phyloP scores from a whole-genome alignment of 2,888 invertebrate species.

The Drosophila nigricruria region DNA sequence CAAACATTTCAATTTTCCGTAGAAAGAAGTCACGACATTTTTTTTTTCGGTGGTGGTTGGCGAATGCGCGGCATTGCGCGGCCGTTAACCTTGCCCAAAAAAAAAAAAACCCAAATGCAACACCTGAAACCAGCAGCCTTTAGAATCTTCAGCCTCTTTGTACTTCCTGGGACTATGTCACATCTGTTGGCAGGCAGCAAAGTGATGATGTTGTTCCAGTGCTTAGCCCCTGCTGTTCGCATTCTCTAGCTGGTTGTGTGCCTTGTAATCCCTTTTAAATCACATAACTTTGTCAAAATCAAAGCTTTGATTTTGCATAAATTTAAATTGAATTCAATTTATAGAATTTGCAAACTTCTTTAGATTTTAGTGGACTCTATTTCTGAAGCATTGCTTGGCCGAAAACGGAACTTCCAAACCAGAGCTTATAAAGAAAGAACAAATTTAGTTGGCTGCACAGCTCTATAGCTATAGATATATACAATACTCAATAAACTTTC shows the following conservation, averaged over 20 bases:
- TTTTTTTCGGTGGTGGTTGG: slow-evolving; percentile 27
- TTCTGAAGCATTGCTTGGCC: too few relatives aligned
- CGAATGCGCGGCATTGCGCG: slow-evolving; percentile 1
- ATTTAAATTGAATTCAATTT: too few relatives aligned
- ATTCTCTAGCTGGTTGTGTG: not conserved
- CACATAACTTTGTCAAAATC: slow-evolving; percentile 9
- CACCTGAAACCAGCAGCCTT: slow-evolving; percentile 34
- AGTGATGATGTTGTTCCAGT: not conserved
- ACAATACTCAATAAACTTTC: not conserved
- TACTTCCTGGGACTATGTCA: slow-evolving; percentile 9
- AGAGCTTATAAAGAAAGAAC: not conserved
- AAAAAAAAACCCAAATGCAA: slow-evolving; percentile 4
- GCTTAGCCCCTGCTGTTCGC: slow-evolving; percentile 8
- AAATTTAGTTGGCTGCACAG: not conserved
- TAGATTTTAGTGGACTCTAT: too few relatives aligned
- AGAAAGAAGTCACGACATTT: slow-evolving; percentile 33
- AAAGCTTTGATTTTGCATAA: not conserved
- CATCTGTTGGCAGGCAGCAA: slow-evolving; percentile 51
- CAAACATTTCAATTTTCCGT: slow-evolving; percentile 63
- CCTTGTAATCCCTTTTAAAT: slow-evolving; percentile 1
- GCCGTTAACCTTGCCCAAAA: slow-evolving; percentile 2
- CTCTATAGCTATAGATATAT: not conserved
- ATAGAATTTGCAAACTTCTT: too few relatives aligned
- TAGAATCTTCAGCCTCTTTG: not conserved
- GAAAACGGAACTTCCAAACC: too few relatives aligned